Evolutionary conservation across 1,140 invertebrate genomes (phyloP).

Genomic region (Zaprionus nigranus): DNA sequence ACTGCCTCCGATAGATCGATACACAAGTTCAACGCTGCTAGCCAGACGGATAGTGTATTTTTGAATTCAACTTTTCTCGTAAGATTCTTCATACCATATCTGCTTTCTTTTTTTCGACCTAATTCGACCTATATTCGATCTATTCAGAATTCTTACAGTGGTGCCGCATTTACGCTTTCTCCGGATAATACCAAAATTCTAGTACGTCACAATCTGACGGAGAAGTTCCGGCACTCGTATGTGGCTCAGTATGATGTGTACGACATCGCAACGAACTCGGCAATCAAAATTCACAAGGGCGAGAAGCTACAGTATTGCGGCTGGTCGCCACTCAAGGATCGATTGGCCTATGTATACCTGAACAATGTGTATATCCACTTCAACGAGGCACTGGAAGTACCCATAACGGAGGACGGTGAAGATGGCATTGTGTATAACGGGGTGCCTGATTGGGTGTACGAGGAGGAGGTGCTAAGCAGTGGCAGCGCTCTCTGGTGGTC

Average conservation of each 20-base stretch:
- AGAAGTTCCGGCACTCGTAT: slow-evolving; percentile 76
- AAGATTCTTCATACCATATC: slow-evolving; percentile 27
- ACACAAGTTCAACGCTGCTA: slow-evolving; percentile 85
- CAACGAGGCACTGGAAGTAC: slow-evolving; percentile 83
- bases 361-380: slow-evolving; percentile 90
- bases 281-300: slow-evolving; percentile 85
- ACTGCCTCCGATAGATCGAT: slow-evolving; percentile 82
- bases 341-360: slow-evolving; percentile 90
- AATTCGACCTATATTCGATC: slow-evolving; percentile 7
- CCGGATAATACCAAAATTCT: slow-evolving; percentile 75
- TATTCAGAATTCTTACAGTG: slow-evolving; percentile 61
- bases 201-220: slow-evolving; percentile 69
- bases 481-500: slow-evolving; percentile 96
- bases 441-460: slow-evolving; percentile 91
- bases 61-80: slow-evolving; percentile 84
- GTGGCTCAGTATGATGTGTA: slow-evolving; percentile 81
- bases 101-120: neutral
- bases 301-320: slow-evolving; percentile 87
- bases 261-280: slow-evolving; percentile 72
- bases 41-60: slow-evolving; percentile 71
- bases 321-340: slow-evolving; percentile 90
- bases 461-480: slow-evolving; percentile 95
- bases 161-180: slow-evolving; percentile 66
- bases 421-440: slow-evolving; percentile 90
- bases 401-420: slow-evolving; percentile 87